Evolutionary conservation across 2,113 vertebrate genomes (phyloP).

Genomic region (Poeciliopsis occidentalis): DNA sequence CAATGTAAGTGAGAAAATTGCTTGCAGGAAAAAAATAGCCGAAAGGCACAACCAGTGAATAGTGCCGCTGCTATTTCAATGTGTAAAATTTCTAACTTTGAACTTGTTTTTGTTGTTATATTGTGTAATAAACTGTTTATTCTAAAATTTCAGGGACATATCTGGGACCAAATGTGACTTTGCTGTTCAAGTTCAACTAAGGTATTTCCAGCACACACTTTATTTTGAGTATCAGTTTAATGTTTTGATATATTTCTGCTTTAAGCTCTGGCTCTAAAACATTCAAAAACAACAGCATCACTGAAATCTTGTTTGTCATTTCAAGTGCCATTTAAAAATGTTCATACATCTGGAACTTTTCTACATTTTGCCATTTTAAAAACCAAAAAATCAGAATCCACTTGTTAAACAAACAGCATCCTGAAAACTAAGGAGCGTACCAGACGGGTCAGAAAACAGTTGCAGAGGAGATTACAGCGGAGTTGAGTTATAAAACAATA

Average conservation of each 20-base stretch:
- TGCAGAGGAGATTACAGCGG: no score
- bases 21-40: background rate
- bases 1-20: slow-evolving; percentile 87
- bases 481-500: no score
- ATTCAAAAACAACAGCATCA: background rate
- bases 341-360: background rate
- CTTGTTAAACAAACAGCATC: no score
- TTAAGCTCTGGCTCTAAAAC: background rate
- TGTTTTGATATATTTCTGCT: background rate
- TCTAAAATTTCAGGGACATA: slow-evolving; percentile 88
- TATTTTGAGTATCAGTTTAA: background rate
- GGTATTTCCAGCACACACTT: slow-evolving; percentile 75
- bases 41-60: background rate
- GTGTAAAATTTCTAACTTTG: background rate
- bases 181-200: slow-evolving; percentile 98
- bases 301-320: background rate
- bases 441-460: no score
- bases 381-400: no score
- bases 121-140: slow-evolving; percentile 6
- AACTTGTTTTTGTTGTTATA: background rate
- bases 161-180: slow-evolving; percentile 99
- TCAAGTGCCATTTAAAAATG: background rate
- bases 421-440: no score
- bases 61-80: background rate
- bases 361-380: no score